Evolutionary conservation across 30 jellyfish, hydroid and myxozoan species (phyloP).

Genomic region (Hydractinia symbiolongicarpus): DNA sequence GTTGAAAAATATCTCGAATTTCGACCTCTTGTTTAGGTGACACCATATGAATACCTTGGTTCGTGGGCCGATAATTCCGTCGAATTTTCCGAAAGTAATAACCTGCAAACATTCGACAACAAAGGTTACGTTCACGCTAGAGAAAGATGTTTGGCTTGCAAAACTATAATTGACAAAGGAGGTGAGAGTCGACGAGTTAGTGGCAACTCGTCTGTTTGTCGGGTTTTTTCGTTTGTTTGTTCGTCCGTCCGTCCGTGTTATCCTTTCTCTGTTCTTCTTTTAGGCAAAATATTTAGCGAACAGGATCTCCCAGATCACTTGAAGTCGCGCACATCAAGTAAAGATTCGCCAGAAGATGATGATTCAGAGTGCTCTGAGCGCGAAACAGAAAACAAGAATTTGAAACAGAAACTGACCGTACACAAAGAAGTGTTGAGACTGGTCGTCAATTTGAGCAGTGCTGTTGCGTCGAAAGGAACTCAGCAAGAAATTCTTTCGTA

Average conservation of each 20-base stretch:
- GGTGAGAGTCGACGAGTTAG: neutral
- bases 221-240: neutral
- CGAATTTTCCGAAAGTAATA: conserved; percentile 24
- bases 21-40: conserved; percentile 19
- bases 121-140: conserved; percentile 27
- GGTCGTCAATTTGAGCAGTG: conserved; percentile 81
- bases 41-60: conserved; percentile 59
- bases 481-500: conserved; percentile 85
- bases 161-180: neutral
- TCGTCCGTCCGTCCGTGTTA: neutral
- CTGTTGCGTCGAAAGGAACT: conserved; percentile 94
- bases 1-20: no score
- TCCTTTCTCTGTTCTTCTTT: neutral
- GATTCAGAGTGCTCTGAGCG: conserved; percentile 25
- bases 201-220: neutral
- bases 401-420: conserved; percentile 20
- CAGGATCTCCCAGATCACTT: neutral
- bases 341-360: conserved; percentile 8
- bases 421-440: conserved; percentile 64
- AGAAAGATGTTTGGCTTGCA: conserved; percentile 45
- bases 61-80: conserved; percentile 76
- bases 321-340: conserved; percentile 19
- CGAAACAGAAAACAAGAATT: conserved; percentile 4
- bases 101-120: conserved; percentile 18
- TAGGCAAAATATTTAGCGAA: conserved; percentile 9